A percentile compares a stretch with the other conserved stretches of the same genome.
phyloP scores from a whole-genome alignment of 2,797 vertebrate genomes.

The Sebastes trivittatus region DNA sequence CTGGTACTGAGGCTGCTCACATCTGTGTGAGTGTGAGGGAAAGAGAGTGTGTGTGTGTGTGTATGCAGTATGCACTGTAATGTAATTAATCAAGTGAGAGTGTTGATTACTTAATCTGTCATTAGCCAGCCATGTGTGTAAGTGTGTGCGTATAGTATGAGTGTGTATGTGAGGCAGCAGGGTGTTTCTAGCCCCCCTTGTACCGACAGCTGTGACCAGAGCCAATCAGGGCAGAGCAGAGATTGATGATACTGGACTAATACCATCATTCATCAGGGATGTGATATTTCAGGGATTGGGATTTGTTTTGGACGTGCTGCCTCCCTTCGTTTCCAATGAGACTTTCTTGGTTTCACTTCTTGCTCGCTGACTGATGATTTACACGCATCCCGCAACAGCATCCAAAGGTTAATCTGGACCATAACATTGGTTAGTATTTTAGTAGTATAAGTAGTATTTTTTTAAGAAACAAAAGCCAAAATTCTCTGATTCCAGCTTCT shows the following conservation, averaged over 20 bases:
- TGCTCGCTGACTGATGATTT: constrained; percentile 31
- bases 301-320: constrained; percentile 54
- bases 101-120: constrained; percentile 73
- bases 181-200: constrained; percentile 57
- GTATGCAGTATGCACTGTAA: constrained; percentile 39
- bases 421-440: too few relatives aligned
- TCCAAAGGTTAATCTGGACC: neutral
- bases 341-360: constrained; percentile 45
- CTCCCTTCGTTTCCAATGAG: constrained; percentile 49
- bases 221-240: constrained; percentile 68
- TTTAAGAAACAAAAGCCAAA: neutral
- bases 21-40: constrained; percentile 32
- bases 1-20: constrained; percentile 44
- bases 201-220: constrained; percentile 76
- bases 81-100: constrained; percentile 70
- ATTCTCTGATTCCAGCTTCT: neutral
- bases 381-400: constrained; percentile 4
- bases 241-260: constrained; percentile 74
- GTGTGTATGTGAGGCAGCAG: constrained; percentile 32
- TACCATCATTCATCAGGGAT: constrained; percentile 69
- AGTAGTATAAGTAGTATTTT: too few relatives aligned
- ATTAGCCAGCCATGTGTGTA: constrained; percentile 63
- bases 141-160: constrained; percentile 17
- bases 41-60: constrained; percentile 6
- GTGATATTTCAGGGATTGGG: constrained; percentile 58